These are phyloP conservation scores for Siniperca undulata DNA, from an alignment of 2,797 vertebrate species.

Conservation along the genomic window DNA sequence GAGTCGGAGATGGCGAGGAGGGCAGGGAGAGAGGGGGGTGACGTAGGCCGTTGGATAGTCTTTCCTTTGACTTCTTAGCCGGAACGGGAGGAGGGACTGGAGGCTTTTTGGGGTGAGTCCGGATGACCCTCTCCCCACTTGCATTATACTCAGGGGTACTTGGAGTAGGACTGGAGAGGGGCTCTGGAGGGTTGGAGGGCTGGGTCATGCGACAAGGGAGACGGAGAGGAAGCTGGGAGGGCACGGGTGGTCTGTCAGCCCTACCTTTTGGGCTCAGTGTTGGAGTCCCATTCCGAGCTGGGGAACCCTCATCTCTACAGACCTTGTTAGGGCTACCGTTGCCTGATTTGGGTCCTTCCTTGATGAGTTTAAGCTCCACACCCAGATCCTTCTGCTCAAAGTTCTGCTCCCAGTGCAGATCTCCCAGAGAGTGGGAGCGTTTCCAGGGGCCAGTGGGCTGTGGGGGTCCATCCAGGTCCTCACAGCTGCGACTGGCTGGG, in stretches of 20 bases:
- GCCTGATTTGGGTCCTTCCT: constrained; percentile 48
- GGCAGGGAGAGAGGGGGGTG: constrained; percentile 82
- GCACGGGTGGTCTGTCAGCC: constrained; percentile 67
- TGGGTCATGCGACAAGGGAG: constrained; percentile 49
- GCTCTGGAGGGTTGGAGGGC: constrained; percentile 53
- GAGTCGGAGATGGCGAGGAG: constrained; percentile 77
- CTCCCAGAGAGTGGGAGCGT: constrained; percentile 93
- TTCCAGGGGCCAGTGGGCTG: constrained; percentile 84
- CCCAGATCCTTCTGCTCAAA: constrained; percentile 67
- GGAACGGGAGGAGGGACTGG: constrained; percentile 96
- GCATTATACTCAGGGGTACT: constrained; percentile 71
- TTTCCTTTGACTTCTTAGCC: constrained; percentile 95
- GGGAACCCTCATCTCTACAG: constrained; percentile 41
- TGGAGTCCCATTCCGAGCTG: constrained; percentile 47
- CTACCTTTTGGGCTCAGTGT: constrained; percentile 68
- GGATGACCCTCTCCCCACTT: constrained; percentile 76
- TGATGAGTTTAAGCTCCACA: constrained; percentile 49
- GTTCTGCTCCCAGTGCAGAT: constrained; percentile 87
- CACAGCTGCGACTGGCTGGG: constrained; percentile 91
- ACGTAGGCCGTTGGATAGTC: constrained; percentile 91
- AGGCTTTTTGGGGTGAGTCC: constrained; percentile 90
- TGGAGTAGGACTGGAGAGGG: constrained; percentile 69
- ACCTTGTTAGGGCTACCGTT: constrained; percentile 53
- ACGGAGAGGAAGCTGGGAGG: constrained; percentile 77
- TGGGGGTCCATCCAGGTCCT: constrained; percentile 88